Conservation (phyloP, 2,888 invertebrate genomes). For the Elmis aenea region DNA sequence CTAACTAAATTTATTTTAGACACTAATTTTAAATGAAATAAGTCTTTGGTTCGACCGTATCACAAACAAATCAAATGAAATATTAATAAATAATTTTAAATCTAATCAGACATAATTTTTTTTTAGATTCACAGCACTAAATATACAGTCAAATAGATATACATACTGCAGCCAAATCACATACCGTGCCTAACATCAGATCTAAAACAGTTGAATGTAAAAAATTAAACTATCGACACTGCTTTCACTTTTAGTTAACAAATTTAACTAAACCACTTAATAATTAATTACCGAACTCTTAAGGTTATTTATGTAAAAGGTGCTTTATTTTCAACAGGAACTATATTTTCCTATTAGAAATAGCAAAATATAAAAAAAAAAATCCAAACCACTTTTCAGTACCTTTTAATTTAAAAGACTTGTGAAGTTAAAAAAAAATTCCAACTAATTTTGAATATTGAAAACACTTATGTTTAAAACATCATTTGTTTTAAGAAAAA, state of each 20-base stretch:
- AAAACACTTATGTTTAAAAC: no score
- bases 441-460: no score
- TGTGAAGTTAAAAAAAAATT: no score
- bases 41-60: conserved; percentile 47
- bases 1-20: conserved; percentile 19
- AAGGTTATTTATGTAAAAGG: no score
- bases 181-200: conserved; percentile 22
- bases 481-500: no score
- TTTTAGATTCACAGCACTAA: conserved; percentile 47
- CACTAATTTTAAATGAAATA: conserved; percentile 16
- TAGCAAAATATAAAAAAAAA: no score
- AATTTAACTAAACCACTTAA: background rate
- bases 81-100: conserved; percentile 39
- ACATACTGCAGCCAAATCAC: conserved; percentile 20
- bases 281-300: no score
- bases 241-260: conserved; percentile 11
- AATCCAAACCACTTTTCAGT: no score
- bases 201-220: conserved; percentile 15
- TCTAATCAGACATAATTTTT: conserved; percentile 43
- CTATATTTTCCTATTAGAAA: no score
- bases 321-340: no score
- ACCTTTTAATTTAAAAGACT: no score
- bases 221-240: conserved; percentile 11
- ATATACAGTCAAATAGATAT: conserved; percentile 45
- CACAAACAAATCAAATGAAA: conserved; percentile 38